Evolutionary conservation across 2,113 vertebrate genomes (phyloP).

Genomic region (Hucho hucho): DNA sequence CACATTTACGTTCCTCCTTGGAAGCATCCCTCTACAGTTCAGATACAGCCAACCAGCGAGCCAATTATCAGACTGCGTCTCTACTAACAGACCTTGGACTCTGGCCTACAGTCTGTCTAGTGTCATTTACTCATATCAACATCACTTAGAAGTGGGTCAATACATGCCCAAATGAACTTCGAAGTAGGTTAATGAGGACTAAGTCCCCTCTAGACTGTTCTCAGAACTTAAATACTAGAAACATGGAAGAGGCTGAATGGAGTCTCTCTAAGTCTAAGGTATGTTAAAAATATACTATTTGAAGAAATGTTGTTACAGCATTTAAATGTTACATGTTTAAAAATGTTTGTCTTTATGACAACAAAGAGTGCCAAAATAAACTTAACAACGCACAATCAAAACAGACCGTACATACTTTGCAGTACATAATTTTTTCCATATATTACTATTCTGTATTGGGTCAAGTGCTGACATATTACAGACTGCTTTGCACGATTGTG

Average conservation of each 20-base stretch:
- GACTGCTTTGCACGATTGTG: background rate
- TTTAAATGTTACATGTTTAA: background rate
- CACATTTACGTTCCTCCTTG: background rate
- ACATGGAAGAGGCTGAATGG: background rate
- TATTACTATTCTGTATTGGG: background rate
- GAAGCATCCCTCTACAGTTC: background rate
- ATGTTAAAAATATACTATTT: background rate
- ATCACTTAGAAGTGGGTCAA: background rate
- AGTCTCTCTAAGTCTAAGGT: background rate
- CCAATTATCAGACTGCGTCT: background rate
- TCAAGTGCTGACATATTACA: background rate
- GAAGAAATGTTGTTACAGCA: background rate
- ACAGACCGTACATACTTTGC: background rate
- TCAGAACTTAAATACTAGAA: background rate
- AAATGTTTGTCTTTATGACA: background rate
- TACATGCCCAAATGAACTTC: background rate
- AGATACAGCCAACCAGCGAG: background rate
- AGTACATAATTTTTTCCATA: background rate
- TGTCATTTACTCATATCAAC: constrained; percentile 1
- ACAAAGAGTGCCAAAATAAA: background rate
- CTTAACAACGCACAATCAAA: background rate
- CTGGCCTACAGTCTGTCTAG: background rate
- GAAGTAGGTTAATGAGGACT: no score
- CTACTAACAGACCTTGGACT: background rate
- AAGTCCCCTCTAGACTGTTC: background rate